These are phyloP conservation scores for Rhagophthalmus giganteus DNA, from an alignment of 2,888 invertebrate species.

Conservation along the genomic window DNA sequence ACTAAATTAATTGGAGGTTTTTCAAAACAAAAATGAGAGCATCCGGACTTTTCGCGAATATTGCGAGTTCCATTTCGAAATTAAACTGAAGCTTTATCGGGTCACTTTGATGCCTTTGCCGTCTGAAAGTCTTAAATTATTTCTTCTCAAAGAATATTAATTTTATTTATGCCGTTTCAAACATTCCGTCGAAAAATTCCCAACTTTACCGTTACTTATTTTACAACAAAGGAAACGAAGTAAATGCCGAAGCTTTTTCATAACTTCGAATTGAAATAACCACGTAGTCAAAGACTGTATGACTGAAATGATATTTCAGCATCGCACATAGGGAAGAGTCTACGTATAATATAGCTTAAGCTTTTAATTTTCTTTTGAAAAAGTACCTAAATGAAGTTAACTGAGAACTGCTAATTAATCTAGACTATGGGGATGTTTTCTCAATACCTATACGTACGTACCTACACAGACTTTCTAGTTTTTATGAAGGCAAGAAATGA, in stretches of 20 bases:
- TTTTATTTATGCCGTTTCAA: constrained; percentile 9
- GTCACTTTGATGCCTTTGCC: constrained; percentile 9
- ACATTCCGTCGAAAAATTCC: constrained; percentile 4
- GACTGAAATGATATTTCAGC: too few relatives aligned
- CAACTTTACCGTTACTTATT: background rate
- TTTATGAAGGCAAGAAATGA: too few relatives aligned
- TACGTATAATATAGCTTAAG: too few relatives aligned
- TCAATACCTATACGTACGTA: too few relatives aligned
- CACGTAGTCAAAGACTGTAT: too few relatives aligned
- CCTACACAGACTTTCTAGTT: too few relatives aligned
- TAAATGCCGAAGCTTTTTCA: background rate
- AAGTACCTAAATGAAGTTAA: background rate
- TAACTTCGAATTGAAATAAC: too few relatives aligned
- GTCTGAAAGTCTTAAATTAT: constrained; percentile 3
- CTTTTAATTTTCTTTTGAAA: too few relatives aligned
- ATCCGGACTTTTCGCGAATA: constrained; percentile 7
- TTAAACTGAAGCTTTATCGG: constrained; percentile 8
- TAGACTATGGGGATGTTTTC: too few relatives aligned
- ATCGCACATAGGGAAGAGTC: too few relatives aligned
- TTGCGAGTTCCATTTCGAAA: constrained; percentile 6
- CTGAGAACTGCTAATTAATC: too few relatives aligned
- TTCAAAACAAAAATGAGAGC: constrained; percentile 1
- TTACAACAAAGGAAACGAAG: background rate
- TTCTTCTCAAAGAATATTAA: constrained; percentile 17
- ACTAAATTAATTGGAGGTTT: constrained; percentile 4